Base-by-base conservation (phyloP, 2,888 invertebrate species). In the Scaptomyza parva region DNA sequence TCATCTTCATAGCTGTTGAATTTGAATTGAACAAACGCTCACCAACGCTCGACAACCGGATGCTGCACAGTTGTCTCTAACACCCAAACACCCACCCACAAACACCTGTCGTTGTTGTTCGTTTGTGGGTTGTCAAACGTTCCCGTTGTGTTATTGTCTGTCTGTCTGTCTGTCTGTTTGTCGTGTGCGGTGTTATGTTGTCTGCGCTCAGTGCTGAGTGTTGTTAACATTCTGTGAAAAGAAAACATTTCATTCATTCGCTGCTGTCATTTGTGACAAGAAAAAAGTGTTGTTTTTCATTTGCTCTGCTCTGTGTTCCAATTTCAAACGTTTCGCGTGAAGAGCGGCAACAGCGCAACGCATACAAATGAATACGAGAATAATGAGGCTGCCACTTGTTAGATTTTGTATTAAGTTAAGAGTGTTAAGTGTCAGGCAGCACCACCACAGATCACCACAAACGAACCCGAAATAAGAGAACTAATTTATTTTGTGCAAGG, bases 31-130 rank as follows among this genome's bases (percentile, higher is more conserved):
- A 37, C 43, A 35, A 22, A 20, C 48, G 40, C 26, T 40, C 26
- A 45, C 44, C n/a, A n/a, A n/a, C 24, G 37, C 30, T 44, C 55
- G 35, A 75, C 24, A 50, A 54, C 35, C 64, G 58, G 76, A 72
- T 57, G 53, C 52, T 61, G 55, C 50, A 64, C 80, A 63, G 64
- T 65, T 78, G 78, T 78, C 77, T 62, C 47, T 63, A 51, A 71
- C 26, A 30, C 12, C n/a, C 6, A 14, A 1, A 17, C 22, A 53
- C 7, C 45, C 35, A 45, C 9, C 14, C 39, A 30, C 18, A n/a
- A 8, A 60, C 8, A 55, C 26, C 54, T 75, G 52, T 45, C 26
- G 8, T n/a, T 33, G 14, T 37, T 37, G 61, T 57, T 61, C 26
- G 35, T 20, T 60, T 61, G 48, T 37, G 51, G 51, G 54, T 37